Base-by-base conservation (phyloP, 2,797 vertebrate species). In the Cirrhinus molitorella region DNA sequence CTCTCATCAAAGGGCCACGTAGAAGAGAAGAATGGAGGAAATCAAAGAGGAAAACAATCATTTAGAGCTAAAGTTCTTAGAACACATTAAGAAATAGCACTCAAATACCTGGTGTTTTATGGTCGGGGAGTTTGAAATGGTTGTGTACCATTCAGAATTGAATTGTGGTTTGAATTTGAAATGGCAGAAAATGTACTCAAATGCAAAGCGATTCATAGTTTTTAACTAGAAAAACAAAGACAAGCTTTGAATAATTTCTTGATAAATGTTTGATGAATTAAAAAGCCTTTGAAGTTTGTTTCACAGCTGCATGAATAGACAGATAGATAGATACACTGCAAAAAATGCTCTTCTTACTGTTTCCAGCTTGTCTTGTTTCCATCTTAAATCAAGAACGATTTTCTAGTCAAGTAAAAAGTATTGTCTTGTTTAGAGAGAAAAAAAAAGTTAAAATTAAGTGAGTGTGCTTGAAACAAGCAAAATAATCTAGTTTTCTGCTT, bases 1-100 rank as follows among this genome's bases (percentile, higher is more conserved):
- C 31, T 65, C 43, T 82, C 45, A 81, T 73, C 40, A 63, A 73
- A 82, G 43, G 21, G 45, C 19, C 31, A 74, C 21, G 19, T 14
- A 70, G 16, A 80, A 80, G 31, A 43, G 61, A 40, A 21, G 43
- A 82, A 49, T 25, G n/a, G 23, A 67, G 14, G 23, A 75, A 51
- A 67, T 28, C 31, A 75, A 82, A 63, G 45, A 53, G 21, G 4
- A 51, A 59, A 68, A 40, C 34, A 23, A 57, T 45, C 0, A 34
- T 47, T 65, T 21, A 45, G 25, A n/a, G 25, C 75, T n/a, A 65
- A 34, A 34, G 40, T 47, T 77, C 10, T 45, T 37, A 17, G 19
- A 28, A 28, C 45, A 16, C 21, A 21, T 14, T 37, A 3, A 57
- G 25, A 40, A 57, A 75, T 75, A 75, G 34, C 13, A 37, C 51